Percentiles rank a stretch among this genome's conserved stretches.
Conservation (phyloP, 1,140 invertebrate species). For the Bombus pascuorum region DNA sequence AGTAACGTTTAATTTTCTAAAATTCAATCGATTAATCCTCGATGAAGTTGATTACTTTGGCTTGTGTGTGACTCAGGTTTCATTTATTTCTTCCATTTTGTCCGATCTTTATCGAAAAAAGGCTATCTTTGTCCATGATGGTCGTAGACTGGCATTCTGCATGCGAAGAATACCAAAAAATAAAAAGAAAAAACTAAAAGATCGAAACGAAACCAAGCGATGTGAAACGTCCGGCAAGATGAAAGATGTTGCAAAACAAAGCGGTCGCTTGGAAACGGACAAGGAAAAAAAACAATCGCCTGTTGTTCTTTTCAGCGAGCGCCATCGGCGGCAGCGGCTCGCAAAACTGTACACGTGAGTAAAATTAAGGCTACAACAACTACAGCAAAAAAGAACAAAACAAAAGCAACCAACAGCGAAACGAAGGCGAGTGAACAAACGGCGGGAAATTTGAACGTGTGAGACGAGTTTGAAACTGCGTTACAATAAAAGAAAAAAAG, state of each 20-base stretch:
- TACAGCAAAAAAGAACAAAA: constrained; percentile 15
- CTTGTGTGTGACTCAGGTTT: not conserved
- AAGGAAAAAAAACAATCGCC: constrained; percentile 48
- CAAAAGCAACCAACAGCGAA: constrained; percentile 30
- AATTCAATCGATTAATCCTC: not conserved
- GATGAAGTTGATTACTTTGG: not conserved
- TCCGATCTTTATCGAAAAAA: not conserved
- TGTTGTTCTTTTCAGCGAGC: constrained; percentile 79
- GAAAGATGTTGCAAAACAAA: constrained; percentile 6
- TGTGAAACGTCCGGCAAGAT: not conserved
- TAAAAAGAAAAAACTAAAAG: not conserved
- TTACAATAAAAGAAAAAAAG: not conserved
- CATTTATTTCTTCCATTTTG: not conserved
- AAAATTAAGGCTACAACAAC: constrained; percentile 37
- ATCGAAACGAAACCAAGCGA: constrained; percentile 13
- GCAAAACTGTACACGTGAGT: constrained; percentile 71
- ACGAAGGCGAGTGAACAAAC: not conserved
- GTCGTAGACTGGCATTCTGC: constrained; percentile 10
- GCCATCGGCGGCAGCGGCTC: constrained; percentile 76
- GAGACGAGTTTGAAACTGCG: not conserved
- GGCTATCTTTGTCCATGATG: not conserved
- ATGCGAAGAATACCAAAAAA: constrained; percentile 38
- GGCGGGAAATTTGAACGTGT: not conserved
- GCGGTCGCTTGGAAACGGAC: constrained; percentile 16
- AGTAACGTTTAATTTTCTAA: not conserved